phyloP scores from a whole-genome alignment of 2,113 vertebrate genomes.

The Ceyx cyanopectus region DNA sequence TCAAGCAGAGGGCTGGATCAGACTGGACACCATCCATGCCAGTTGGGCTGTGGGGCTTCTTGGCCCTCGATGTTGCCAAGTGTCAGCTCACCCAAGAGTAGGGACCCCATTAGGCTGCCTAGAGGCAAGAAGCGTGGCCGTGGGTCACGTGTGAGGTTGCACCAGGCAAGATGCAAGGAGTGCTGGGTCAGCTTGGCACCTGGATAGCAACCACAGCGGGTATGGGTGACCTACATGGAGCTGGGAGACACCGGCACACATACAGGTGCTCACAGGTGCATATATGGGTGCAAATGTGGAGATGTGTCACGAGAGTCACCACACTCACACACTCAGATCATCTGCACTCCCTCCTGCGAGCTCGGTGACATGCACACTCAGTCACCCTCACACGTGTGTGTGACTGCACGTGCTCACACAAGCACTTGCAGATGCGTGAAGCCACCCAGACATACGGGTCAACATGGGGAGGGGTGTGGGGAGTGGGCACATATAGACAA shows the following conservation, averaged over 20 bases:
- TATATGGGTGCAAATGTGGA: neutral
- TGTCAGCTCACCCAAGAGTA: neutral
- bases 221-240: neutral
- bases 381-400: rapidly evolving
- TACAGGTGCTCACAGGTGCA: rapidly evolving
- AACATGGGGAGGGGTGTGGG: no score
- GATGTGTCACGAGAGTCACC: rapidly evolving
- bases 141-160: neutral
- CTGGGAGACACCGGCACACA: neutral
- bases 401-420: rapidly evolving
- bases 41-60: neutral
- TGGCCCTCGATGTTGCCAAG: neutral
- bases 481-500: neutral
- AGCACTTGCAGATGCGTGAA: rapidly evolving
- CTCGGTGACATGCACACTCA: rapidly evolving
- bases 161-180: rapidly evolving
- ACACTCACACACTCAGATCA: rapidly evolving
- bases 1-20: neutral
- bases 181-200: neutral
- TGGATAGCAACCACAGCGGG: neutral
- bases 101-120: rapidly evolving
- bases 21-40: neutral
- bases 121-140: rapidly evolving
- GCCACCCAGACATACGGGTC: rapidly evolving
- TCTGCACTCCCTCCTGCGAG: no score